phyloP scores from a whole-genome alignment of 2,797 vertebrate species.

The Florisuga fusca region DNA sequence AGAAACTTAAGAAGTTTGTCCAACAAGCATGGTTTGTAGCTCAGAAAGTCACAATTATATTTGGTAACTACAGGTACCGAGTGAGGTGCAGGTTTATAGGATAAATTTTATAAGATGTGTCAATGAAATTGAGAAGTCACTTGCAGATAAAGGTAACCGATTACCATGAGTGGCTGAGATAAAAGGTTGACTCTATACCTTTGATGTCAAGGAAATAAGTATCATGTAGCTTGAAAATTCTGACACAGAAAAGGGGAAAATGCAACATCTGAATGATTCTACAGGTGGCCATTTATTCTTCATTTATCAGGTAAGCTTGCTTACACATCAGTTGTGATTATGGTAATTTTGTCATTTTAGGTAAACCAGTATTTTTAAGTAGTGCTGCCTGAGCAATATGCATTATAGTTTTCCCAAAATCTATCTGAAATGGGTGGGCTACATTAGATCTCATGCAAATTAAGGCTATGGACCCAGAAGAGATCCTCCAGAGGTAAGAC shows the following conservation, averaged over 20 bases:
- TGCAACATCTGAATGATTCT: background rate
- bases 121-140: background rate
- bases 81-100: background rate
- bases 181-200: background rate
- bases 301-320: background rate
- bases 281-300: background rate
- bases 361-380: background rate
- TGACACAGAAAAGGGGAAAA: background rate
- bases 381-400: background rate
- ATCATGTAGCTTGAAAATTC: background rate
- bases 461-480: background rate
- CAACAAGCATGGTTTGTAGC: background rate
- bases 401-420: background rate
- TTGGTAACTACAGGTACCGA: background rate
- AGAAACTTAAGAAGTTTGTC: background rate
- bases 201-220: background rate
- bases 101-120: background rate
- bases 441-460: background rate
- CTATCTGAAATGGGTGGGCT: background rate
- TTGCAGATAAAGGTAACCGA: background rate
- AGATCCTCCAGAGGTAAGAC: background rate
- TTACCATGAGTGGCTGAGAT: rapidly evolving
- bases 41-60: background rate
- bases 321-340: background rate
- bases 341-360: background rate